Percentiles rank a stretch among this genome's conserved stretches.
phyloP scores from a whole-genome alignment of 1,140 invertebrate species.

The Melipona quadrifasciata region DNA sequence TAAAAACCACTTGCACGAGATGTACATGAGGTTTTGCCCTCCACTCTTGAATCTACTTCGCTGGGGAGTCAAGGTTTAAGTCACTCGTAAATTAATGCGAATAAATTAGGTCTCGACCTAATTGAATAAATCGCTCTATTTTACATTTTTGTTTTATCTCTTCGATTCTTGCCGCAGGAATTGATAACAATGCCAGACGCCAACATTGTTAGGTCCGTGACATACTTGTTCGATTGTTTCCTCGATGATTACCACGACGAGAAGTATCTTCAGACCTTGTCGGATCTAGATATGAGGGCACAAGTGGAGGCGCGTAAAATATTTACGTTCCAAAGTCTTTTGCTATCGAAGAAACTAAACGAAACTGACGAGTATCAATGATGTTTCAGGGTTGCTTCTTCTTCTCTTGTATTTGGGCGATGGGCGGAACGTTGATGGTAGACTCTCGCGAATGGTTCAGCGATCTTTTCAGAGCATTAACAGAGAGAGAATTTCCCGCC shows the following conservation, averaged over 20 bases:
- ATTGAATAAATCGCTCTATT: too few relatives aligned
- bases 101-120: too few relatives aligned
- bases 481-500: conserved; percentile 88
- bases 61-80: conserved; percentile 83
- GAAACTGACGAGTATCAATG: not conserved
- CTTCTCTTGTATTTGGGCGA: conserved; percentile 95
- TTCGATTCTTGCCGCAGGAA: conserved; percentile 83
- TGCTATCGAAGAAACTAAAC: not conserved
- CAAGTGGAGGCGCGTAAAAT: conserved; percentile 85
- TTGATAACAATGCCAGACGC: conserved; percentile 92
- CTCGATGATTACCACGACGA: conserved; percentile 94
- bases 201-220: conserved; percentile 91
- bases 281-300: conserved; percentile 89
- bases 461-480: conserved; percentile 88
- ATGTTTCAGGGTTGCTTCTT: conserved; percentile 91
- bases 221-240: conserved; percentile 94
- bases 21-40: conserved; percentile 91
- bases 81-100: not conserved
- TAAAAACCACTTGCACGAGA: conserved; percentile 84
- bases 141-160: not conserved
- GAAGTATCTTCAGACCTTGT: conserved; percentile 86
- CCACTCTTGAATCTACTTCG: conserved; percentile 87
- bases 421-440: conserved; percentile 91
- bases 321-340: not conserved
- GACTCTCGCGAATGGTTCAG: conserved; percentile 90